Percentiles rank a stretch among this genome's conserved stretches.
Conservation (phyloP, 2,797 vertebrate species). For the Argentina silus region DNA sequence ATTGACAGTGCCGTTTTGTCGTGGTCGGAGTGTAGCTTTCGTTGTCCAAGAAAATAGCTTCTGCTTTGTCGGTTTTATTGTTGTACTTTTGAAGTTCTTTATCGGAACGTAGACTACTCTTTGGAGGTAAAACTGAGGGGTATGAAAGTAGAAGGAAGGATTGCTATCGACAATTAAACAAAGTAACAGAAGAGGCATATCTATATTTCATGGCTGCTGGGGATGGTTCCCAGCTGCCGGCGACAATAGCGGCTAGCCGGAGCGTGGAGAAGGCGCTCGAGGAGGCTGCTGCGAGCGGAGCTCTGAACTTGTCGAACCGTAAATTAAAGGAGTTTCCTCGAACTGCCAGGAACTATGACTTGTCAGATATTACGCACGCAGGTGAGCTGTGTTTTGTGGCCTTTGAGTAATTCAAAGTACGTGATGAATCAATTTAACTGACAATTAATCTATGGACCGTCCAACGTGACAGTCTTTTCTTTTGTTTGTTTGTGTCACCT, state of each 20-base stretch:
- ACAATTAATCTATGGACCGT: background rate
- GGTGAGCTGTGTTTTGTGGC: conserved; percentile 73
- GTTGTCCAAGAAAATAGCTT: conserved; percentile 4
- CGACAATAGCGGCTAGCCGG: conserved; percentile 83
- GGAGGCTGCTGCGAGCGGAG: conserved; percentile 88
- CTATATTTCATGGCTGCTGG: conserved; percentile 81
- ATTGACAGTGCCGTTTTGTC: conserved; percentile 38
- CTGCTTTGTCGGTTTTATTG: conserved; percentile 3
- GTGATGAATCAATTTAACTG: background rate
- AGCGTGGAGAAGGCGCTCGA: conserved; percentile 90
- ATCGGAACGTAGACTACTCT: background rate
- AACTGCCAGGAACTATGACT: conserved; percentile 86
- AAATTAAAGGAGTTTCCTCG: conserved; percentile 89
- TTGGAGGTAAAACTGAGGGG: conserved; percentile 30
- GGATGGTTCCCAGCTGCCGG: conserved; percentile 83
- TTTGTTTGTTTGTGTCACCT: conserved; percentile 67
- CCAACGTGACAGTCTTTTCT: conserved; percentile 50
- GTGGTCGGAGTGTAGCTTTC: background rate
- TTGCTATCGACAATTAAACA: conserved; percentile 18
- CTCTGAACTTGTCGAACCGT: conserved; percentile 86
- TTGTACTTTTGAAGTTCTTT: conserved; percentile 6
- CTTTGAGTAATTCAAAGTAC: background rate
- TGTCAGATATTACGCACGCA: conserved; percentile 91
- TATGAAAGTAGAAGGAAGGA: conserved; percentile 54
- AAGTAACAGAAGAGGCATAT: conserved; percentile 56